These are phyloP conservation scores for Coracias cyanogaster DNA, from an alignment of 2,797 vertebrate species.

Conservation along the genomic window DNA sequence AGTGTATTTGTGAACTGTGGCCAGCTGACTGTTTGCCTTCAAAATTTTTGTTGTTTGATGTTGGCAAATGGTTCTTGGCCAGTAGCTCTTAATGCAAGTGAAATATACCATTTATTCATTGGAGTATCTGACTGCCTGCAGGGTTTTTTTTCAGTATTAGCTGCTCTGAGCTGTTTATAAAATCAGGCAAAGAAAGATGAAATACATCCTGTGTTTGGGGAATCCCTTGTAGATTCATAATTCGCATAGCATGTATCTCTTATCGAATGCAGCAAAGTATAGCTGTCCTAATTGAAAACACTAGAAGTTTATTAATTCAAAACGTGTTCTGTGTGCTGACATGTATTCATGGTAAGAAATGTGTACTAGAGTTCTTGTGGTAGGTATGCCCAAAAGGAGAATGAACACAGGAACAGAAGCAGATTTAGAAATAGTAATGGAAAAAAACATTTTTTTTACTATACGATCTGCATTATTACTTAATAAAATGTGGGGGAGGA, in stretches of 20 bases:
- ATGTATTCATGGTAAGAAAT: neutral
- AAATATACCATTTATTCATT: neutral
- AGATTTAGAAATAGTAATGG: neutral
- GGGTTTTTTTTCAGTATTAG: neutral
- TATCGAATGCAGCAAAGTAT: neutral
- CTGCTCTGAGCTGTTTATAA: neutral
- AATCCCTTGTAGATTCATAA: neutral
- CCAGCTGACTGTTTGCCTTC: neutral
- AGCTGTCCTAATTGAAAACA: slow-evolving; percentile 15
- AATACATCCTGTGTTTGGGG: neutral
- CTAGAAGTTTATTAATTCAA: slow-evolving; percentile 1
- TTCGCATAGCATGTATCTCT: neutral
- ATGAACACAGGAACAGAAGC: neutral
- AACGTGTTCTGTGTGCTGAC: neutral
- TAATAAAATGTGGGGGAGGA: neutral
- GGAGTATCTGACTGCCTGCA: neutral
- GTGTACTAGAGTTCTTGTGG: neutral
- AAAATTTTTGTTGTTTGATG: neutral
- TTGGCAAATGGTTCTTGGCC: neutral
- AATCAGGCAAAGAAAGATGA: neutral
- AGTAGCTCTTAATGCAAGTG: neutral
- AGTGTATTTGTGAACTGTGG: neutral
- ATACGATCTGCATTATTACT: neutral
- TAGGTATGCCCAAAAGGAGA: neutral
- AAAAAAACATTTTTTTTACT: neutral